These are phyloP conservation scores for Psittacula echo DNA, from an alignment of 2,797 vertebrate genomes.

Conservation along the genomic window DNA sequence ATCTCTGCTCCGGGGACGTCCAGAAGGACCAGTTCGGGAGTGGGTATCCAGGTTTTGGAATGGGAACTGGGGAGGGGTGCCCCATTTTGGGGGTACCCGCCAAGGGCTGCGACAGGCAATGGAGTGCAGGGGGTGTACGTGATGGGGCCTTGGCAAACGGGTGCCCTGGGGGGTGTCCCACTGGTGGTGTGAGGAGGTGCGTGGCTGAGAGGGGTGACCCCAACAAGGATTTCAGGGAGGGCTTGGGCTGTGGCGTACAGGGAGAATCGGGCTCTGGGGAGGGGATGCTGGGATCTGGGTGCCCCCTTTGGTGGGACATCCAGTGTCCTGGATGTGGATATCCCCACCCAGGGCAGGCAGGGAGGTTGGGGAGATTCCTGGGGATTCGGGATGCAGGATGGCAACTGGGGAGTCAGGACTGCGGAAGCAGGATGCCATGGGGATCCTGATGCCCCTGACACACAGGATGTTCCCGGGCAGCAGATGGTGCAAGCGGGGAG, in stretches of 20 bases:
- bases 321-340: not conserved
- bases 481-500: not conserved
- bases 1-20: fast-evolving
- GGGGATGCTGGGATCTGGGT: not conserved
- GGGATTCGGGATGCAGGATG: not conserved
- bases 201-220: not conserved
- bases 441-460: not conserved
- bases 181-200: fast-evolving
- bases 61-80: not conserved
- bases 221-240: not conserved
- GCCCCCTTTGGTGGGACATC: not conserved
- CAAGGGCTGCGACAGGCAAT: not conserved
- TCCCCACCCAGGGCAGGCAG: not conserved
- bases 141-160: not conserved
- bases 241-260: not conserved
- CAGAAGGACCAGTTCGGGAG: not conserved
- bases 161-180: not conserved
- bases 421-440: not conserved
- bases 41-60: not conserved
- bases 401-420: not conserved
- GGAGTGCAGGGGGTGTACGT: fast-evolving
- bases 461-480: fast-evolving
- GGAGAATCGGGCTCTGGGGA: not conserved
- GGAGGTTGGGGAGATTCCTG: too few relatives aligned
- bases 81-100: not conserved